Evolutionary conservation across 2,888 invertebrate species (phyloP).

Genomic region (Synanthedon andrenaeformis): DNA sequence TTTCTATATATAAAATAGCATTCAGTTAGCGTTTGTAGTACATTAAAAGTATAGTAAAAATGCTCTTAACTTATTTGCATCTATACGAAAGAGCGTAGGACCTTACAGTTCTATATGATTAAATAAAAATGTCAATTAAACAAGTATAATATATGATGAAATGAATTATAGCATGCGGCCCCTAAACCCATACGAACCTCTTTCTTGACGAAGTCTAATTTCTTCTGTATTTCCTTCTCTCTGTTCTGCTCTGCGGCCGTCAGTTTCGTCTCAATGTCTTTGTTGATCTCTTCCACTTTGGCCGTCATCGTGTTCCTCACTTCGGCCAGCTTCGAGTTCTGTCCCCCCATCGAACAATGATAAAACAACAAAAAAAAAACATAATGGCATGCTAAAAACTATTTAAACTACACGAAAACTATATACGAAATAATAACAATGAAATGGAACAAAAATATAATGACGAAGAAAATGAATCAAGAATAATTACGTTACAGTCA

Average conservation of each 20-base stretch:
- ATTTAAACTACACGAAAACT: neutral
- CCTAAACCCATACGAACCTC: constrained; percentile 65
- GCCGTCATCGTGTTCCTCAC: constrained; percentile 75
- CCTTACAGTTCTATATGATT: no score
- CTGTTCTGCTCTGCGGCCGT: constrained; percentile 85
- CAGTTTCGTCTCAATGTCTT: constrained; percentile 79
- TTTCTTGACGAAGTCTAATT: constrained; percentile 86
- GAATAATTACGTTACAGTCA: no score
- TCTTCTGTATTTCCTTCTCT: constrained; percentile 86
- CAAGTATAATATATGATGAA: neutral
- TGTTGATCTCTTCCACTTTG: constrained; percentile 76
- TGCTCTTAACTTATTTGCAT: no score
- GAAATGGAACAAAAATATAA: neutral
- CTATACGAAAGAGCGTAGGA: no score
- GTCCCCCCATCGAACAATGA: constrained; percentile 22
- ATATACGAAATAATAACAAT: neutral
- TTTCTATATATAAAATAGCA: no score
- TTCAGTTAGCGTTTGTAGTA: no score
- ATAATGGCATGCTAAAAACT: constrained; percentile 7
- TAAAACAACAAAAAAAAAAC: constrained; percentile 10
- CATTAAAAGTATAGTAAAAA: no score
- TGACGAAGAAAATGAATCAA: no score
- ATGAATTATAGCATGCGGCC: neutral
- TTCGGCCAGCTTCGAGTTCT: constrained; percentile 78
- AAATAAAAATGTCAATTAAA: no score